These are phyloP conservation scores for Aphelinus certus DNA, from an alignment of 1,140 invertebrate genomes.

Conservation along the genomic window DNA sequence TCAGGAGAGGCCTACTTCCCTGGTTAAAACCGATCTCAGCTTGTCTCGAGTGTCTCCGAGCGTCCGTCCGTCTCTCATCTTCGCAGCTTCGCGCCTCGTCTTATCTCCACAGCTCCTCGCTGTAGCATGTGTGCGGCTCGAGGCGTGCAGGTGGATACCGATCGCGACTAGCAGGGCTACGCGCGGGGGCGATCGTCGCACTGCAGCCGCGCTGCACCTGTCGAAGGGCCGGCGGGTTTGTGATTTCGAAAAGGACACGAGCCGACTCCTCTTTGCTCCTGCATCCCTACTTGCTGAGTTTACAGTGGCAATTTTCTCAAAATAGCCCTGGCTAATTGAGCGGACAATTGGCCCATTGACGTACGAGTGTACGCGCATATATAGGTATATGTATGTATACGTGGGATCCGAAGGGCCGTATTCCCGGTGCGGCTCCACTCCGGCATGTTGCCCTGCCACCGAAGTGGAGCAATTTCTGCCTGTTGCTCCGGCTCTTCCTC, in stretches of 20 bases:
- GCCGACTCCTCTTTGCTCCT: conserved; percentile 16
- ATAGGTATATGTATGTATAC: no score
- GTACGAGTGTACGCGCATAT: neutral
- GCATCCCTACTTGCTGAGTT: conserved; percentile 26
- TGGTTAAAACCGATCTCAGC: conserved; percentile 16
- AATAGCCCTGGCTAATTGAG: conserved; percentile 25
- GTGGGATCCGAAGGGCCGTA: neutral
- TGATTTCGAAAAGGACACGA: neutral
- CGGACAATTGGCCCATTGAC: conserved; percentile 25
- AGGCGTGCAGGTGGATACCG: no score
- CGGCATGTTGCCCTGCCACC: conserved; percentile 43
- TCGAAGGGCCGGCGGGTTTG: neutral
- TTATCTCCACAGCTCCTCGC: neutral
- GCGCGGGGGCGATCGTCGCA: neutral
- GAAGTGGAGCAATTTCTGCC: conserved; percentile 44
- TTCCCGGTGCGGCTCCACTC: neutral
- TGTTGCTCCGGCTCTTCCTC: conserved; percentile 1
- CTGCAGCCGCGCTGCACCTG: neutral
- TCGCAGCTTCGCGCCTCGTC: neutral
- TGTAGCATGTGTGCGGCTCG: neutral
- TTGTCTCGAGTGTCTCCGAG: conserved; percentile 22
- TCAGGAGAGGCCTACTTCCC: neutral
- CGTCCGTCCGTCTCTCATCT: neutral
- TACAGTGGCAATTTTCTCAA: conserved; percentile 36
- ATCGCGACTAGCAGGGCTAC: no score